Percentiles rank a stretch among this genome's conserved stretches.
Conservation (phyloP, 2,888 invertebrate genomes). For the Yponomeuta malinellus region DNA sequence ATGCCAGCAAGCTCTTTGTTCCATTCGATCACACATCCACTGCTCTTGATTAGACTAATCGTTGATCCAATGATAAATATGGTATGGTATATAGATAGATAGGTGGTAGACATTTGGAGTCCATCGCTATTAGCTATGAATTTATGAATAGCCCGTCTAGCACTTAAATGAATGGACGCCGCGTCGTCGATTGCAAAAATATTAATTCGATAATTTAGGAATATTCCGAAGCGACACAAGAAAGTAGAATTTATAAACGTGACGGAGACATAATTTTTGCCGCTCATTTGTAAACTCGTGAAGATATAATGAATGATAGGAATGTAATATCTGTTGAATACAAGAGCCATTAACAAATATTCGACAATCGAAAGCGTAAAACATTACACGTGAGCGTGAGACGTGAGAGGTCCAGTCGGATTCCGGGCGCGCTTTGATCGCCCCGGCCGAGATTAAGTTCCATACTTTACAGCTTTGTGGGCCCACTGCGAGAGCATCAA, state of each 20-base stretch:
- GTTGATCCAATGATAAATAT: background rate
- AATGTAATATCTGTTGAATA: constrained; percentile 40
- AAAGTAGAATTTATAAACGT: constrained; percentile 14
- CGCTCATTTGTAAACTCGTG: constrained; percentile 17
- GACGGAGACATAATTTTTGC: constrained; percentile 12
- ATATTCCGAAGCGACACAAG: constrained; percentile 6
- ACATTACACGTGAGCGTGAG: constrained; percentile 46
- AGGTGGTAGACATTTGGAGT: background rate
- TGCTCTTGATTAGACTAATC: background rate
- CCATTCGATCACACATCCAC: background rate
- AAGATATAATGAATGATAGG: constrained; percentile 21
- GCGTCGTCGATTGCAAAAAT: constrained; percentile 3
- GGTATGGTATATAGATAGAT: background rate
- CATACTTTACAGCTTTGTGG: constrained; percentile 39
- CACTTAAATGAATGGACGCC: background rate
- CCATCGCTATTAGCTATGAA: background rate
- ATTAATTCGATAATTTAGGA: constrained; percentile 8
- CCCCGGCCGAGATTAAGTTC: constrained; percentile 37
- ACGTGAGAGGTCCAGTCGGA: constrained; percentile 41
- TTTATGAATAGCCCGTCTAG: background rate
- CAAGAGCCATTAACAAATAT: constrained; percentile 58
- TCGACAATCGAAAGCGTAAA: constrained; percentile 67
- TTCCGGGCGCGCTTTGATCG: constrained; percentile 40
- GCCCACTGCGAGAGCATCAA: constrained; percentile 34
- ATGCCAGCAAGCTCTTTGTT: background rate